Percentiles rank a stretch among this genome's conserved stretches.
Conservation (phyloP, 2,888 invertebrate species). For the Habrosyne pyritoides region DNA sequence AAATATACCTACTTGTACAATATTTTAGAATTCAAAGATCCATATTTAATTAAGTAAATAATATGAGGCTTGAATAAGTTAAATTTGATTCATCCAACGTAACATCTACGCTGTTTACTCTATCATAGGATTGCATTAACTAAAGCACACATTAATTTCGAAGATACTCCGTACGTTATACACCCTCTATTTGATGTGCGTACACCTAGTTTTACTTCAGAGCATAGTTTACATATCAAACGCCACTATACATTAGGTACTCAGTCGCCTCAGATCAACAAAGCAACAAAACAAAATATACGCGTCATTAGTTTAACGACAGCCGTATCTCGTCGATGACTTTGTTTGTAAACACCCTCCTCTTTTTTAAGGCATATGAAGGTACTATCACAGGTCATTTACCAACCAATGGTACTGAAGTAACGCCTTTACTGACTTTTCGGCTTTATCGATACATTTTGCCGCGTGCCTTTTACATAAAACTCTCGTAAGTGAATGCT, state of each 20-base stretch:
- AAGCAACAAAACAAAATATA: conserved; percentile 28
- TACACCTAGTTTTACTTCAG: background rate
- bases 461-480: conserved; percentile 47
- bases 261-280: conserved; percentile 17
- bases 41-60: too few relatives aligned
- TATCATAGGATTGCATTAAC: background rate
- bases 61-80: background rate
- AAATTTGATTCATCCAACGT: background rate
- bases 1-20: background rate
- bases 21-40: background rate
- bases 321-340: conserved; percentile 52
- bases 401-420: conserved; percentile 71
- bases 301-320: conserved; percentile 62
- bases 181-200: background rate
- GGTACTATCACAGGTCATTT: conserved; percentile 73
- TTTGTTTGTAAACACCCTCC: conserved; percentile 53
- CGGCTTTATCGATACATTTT: conserved; percentile 55
- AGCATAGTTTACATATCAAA: conserved; percentile 4
- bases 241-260: background rate
- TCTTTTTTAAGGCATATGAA: conserved; percentile 61
- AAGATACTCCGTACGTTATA: background rate
- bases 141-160: conserved; percentile 1
- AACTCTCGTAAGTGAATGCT: conserved; percentile 44
- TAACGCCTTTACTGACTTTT: conserved; percentile 57
- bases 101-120: background rate